Base-by-base conservation (phyloP, 2,888 invertebrate genomes). In the Sphaerophoria rueppellii region DNA sequence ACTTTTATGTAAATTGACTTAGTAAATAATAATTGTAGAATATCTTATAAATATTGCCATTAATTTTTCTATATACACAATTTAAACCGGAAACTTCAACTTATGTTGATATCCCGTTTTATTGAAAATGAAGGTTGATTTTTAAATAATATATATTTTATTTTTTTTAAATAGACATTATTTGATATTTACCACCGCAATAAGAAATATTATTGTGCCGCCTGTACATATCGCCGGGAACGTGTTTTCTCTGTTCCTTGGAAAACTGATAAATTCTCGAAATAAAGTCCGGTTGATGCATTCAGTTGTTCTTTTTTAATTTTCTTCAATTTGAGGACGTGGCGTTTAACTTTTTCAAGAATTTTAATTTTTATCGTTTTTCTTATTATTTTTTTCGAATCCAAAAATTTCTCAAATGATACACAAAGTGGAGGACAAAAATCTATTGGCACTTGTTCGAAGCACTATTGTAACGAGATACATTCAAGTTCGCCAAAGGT, bases 161-260 rank as follows among this genome's bases (percentile, higher is more conserved):
- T n/a, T n/a, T n/a, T n/a, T n/a, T n/a, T n/a, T n/a, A n/a, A n/a
- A n/a, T n/a, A n/a, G n/a, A n/a, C n/a, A n/a, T n/a, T 9, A 24
- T 24, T 24, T 24, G 1, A 88, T 90, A 91, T 89, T 90, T 91
- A 91, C 91, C 91, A 88, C 91, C 91, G 87, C 92, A 92, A 88
- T 92, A 92, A 70, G 91, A 90, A 88, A 91, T 88, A 88, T 91
- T 91, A 88, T 91, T 91, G 86, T 92, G 92, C 57, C 92, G 91
- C 79, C 92, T 88, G 86, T 92, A 92, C 92, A 92, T 92, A 57
- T 85, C 85, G 77, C 76, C 6, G 37, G 24, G 32, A 6, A 40
- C 48, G 73, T 85, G 81, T 46, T 81, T 85, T 67, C 72, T 77
- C 70, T 85, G 85, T 57, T 85, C 85, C 63, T 76, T 81, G 6